phyloP scores from a whole-genome alignment of 2,797 vertebrate genomes.

The Apodemus agrarius region DNA sequence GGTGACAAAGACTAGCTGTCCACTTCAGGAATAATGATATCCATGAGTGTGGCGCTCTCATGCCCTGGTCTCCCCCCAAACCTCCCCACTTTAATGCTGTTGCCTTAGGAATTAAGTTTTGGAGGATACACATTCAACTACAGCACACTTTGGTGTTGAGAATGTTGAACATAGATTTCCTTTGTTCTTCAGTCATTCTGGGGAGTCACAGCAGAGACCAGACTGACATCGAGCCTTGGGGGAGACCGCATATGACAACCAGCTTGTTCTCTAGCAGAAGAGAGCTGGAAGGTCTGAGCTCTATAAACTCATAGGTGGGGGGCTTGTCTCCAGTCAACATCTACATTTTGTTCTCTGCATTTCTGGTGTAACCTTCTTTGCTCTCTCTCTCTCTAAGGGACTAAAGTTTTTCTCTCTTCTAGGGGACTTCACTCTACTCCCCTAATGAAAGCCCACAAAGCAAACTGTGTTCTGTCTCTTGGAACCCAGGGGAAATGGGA shows the following conservation, averaged over 20 bases:
- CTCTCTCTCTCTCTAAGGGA: no score
- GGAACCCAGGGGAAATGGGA: background rate
- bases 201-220: background rate
- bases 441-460: background rate
- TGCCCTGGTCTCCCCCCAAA: background rate
- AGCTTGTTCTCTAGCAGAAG: background rate
- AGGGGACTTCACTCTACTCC: background rate
- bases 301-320: background rate
- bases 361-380: background rate
- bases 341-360: background rate
- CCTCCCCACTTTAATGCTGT: background rate
- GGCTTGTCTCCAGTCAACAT: background rate
- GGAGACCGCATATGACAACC: background rate
- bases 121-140: background rate
- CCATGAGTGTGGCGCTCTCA: background rate
- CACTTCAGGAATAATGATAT: background rate
- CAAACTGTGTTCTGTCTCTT: background rate
- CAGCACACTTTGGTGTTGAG: background rate
- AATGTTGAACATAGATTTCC: background rate
- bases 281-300: background rate
- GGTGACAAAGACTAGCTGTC: background rate
- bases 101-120: background rate
- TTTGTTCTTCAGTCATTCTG: background rate
- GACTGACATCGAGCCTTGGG: background rate
- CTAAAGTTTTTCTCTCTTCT: background rate